These are phyloP conservation scores for Ferdinandea cuprea DNA, from an alignment of 2,888 invertebrate species.

Conservation along the genomic window DNA sequence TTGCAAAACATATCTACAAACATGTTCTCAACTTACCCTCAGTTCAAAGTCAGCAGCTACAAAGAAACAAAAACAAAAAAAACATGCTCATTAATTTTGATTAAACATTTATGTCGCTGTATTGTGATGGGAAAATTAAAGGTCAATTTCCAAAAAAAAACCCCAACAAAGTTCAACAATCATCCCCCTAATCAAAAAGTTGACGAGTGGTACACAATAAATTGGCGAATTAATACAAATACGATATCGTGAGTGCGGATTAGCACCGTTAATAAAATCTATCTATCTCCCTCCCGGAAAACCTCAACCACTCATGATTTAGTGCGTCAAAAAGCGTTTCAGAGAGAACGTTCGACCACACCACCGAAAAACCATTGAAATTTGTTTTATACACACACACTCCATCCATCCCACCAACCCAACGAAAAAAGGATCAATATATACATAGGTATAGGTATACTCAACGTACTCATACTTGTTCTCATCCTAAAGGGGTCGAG, in stretches of 20 bases:
- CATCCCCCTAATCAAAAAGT: constrained; percentile 17
- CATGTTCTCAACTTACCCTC: not conserved
- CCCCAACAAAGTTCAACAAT: too few species aligned
- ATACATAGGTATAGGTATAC: too few species aligned
- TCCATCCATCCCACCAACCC: not conserved
- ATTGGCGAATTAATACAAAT: constrained; percentile 39
- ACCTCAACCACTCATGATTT: constrained; percentile 50
- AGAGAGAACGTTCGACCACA: not conserved
- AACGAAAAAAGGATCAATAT: constrained; percentile 57
- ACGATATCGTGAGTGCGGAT: constrained; percentile 44
- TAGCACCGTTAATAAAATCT: constrained; percentile 33
- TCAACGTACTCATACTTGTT: too few species aligned
- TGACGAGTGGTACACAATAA: constrained; percentile 31
- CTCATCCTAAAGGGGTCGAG: too few species aligned
- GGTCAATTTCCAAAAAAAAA: not conserved
- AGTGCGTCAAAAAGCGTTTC: constrained; percentile 35
- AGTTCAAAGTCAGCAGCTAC: not conserved
- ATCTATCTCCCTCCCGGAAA: constrained; percentile 1
- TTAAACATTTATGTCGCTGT: not conserved
- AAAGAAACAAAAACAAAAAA: not conserved
- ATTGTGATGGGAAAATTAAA: not conserved
- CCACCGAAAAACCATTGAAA: not conserved
- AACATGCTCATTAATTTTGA: not conserved
- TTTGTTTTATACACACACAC: not conserved
- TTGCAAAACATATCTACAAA: not conserved